phyloP scores from a whole-genome alignment of 2,797 vertebrate species.

The Discoglossus pictus region DNA sequence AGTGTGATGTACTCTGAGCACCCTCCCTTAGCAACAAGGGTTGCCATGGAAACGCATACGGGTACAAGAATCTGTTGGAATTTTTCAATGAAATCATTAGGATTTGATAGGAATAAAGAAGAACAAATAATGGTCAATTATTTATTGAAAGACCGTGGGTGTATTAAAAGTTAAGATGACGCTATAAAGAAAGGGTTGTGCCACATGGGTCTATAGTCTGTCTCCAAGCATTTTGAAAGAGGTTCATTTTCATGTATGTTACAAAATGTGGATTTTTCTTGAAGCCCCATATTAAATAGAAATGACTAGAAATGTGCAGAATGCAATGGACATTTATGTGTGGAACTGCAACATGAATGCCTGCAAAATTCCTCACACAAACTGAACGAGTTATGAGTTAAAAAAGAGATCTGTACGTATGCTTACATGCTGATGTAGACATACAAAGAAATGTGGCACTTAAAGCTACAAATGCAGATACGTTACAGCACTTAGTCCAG shows the following conservation, averaged over 20 bases:
- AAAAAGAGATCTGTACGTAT: too few relatives aligned
- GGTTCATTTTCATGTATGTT: neutral
- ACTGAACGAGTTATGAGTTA: too few relatives aligned
- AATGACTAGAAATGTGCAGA: slow-evolving; percentile 1
- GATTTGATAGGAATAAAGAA: slow-evolving; percentile 41
- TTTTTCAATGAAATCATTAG: slow-evolving; percentile 52
- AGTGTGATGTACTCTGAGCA: slow-evolving; percentile 59
- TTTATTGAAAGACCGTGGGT: slow-evolving; percentile 38
- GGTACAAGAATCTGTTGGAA: slow-evolving; percentile 45
- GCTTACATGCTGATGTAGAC: neutral
- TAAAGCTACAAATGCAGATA: too few relatives aligned
- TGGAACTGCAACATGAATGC: too few relatives aligned
- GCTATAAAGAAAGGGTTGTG: slow-evolving; percentile 8
- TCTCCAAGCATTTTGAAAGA: slow-evolving; percentile 15
- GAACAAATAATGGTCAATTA: slow-evolving; percentile 45
- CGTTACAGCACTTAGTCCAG: too few relatives aligned
- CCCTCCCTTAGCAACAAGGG: slow-evolving; percentile 68
- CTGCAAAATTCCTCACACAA: too few relatives aligned
- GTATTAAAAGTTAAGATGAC: slow-evolving; percentile 28
- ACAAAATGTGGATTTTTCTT: neutral
- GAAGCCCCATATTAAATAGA: slow-evolving; percentile 6
- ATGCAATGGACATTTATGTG: neutral
- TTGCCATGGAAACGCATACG: slow-evolving; percentile 69
- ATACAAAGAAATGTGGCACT: too few relatives aligned
- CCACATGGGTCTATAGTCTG: neutral